Percentiles rank a stretch among this genome's conserved stretches.
Evolutionary conservation across 2,797 vertebrate genomes (phyloP).

Genomic region (Phalloptychus januarius): DNA sequence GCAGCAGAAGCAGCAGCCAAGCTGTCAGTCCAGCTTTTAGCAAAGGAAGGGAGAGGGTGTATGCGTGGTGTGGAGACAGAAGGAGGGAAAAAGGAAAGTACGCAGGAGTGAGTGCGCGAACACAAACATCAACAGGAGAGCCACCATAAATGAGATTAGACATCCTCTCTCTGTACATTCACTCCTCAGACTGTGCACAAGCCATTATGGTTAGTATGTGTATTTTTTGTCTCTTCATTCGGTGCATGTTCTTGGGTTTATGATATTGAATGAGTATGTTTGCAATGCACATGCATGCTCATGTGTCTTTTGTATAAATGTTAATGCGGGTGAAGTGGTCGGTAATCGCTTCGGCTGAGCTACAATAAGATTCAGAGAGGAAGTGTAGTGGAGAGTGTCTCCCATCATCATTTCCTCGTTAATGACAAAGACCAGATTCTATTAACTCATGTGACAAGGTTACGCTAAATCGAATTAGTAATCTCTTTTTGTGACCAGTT

Average conservation of each 20-base stretch:
- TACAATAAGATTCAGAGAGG: conserved; percentile 33
- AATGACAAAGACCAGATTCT: conserved; percentile 74
- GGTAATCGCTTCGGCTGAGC: conserved; percentile 36
- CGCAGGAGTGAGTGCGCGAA: conserved; percentile 45
- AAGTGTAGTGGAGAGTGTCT: conserved; percentile 34
- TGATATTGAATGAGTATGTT: conserved; percentile 30
- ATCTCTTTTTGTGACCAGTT: conserved; percentile 59
- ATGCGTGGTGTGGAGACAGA: conserved; percentile 50
- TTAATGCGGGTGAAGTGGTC: conserved; percentile 33
- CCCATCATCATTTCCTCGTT: conserved; percentile 50
- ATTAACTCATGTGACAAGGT: conserved; percentile 61
- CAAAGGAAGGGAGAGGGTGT: conserved; percentile 54
- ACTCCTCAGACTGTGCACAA: conserved; percentile 56
- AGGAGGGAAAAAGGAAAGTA: conserved; percentile 34
- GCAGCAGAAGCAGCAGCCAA: conserved; percentile 71
- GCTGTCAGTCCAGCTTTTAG: conserved; percentile 76
- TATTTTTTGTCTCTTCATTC: conserved; percentile 29
- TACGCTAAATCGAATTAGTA: conserved; percentile 76
- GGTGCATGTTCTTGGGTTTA: conserved; percentile 14
- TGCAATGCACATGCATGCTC: conserved; percentile 16
- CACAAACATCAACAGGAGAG: conserved; percentile 63
- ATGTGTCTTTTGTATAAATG: conserved; percentile 10
- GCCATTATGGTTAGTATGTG: conserved; percentile 56
- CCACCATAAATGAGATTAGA: conserved; percentile 61
- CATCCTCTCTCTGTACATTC: conserved; percentile 42